phyloP scores from a whole-genome alignment of 2,797 vertebrate species.

The Lemur catta region DNA sequence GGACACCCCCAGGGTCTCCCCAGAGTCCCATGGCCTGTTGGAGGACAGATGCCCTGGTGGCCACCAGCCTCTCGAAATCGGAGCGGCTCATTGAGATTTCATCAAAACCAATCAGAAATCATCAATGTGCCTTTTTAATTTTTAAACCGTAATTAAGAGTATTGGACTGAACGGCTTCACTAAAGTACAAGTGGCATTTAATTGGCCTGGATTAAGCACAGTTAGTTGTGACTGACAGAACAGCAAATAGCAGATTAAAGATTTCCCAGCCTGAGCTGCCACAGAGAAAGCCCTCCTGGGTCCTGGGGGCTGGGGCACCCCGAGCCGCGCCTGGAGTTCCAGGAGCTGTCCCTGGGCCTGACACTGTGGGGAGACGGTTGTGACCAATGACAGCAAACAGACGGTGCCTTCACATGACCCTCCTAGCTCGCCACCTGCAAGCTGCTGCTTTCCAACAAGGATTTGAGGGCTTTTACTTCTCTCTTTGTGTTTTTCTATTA shows the following conservation, averaged over 20 bases:
- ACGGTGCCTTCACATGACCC: fast-evolving
- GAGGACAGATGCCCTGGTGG: background rate
- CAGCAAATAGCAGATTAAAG: background rate
- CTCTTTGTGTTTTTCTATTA: background rate
- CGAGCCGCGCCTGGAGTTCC: background rate
- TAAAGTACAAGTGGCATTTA: conserved; percentile 72
- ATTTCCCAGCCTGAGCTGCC: background rate
- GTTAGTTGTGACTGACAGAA: conserved; percentile 40
- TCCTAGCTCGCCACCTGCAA: too few relatives aligned
- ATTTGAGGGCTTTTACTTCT: fast-evolving
- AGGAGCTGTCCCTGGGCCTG: fast-evolving
- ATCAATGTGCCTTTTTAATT: conserved; percentile 80
- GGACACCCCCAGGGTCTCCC: background rate
- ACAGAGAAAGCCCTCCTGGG: too few relatives aligned
- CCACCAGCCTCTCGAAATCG: background rate
- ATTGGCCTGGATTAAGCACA: conserved; percentile 68
- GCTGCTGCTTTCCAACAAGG: background rate
- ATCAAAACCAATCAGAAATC: conserved; percentile 77
- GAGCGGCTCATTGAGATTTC: conserved; percentile 74
- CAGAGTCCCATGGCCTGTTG: background rate
- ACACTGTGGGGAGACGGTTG: fast-evolving
- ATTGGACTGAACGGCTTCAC: conserved; percentile 77
- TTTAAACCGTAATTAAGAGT: conserved; percentile 80
- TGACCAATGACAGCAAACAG: fast-evolving
- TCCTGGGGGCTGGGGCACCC: fast-evolving